These are phyloP conservation scores for Anarrhichthys ocellatus DNA, from an alignment of 2,113 vertebrate genomes.

Conservation along the genomic window DNA sequence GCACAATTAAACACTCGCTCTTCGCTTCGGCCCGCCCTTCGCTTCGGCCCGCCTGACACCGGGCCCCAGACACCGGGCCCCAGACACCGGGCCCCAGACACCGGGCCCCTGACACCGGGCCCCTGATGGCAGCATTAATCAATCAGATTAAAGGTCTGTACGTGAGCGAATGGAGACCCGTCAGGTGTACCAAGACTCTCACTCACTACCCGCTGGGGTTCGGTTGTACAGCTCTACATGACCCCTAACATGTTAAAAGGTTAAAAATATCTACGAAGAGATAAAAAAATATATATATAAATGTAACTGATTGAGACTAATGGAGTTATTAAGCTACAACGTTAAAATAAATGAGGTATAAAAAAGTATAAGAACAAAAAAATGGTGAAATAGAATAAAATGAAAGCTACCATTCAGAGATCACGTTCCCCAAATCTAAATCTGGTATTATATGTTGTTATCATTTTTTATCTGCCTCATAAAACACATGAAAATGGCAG, in stretches of 20 bases:
- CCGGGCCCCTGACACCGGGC: neutral
- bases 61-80: neutral
- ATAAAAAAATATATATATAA: too few species aligned
- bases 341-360: neutral
- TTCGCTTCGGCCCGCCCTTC: constrained; percentile 21
- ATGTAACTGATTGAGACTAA: neutral
- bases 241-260: too few species aligned
- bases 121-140: neutral
- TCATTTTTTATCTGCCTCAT: neutral
- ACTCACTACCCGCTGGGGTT: neutral
- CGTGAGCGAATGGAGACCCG: neutral
- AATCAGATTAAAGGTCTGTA: constrained; percentile 6
- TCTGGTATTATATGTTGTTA: too few species aligned
- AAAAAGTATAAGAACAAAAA: too few species aligned
- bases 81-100: constrained; percentile 51
- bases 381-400: too few species aligned
- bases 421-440: too few species aligned
- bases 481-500: neutral
- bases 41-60: constrained; percentile 13
- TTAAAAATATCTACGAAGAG: too few species aligned
- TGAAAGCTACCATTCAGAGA: too few species aligned
- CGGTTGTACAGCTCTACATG: neutral
- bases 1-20: constrained; percentile 67
- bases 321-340: too few species aligned
- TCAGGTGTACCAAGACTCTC: neutral